phyloP scores from a whole-genome alignment of 2,113 vertebrate genomes.

The Hyaena hyaena region DNA sequence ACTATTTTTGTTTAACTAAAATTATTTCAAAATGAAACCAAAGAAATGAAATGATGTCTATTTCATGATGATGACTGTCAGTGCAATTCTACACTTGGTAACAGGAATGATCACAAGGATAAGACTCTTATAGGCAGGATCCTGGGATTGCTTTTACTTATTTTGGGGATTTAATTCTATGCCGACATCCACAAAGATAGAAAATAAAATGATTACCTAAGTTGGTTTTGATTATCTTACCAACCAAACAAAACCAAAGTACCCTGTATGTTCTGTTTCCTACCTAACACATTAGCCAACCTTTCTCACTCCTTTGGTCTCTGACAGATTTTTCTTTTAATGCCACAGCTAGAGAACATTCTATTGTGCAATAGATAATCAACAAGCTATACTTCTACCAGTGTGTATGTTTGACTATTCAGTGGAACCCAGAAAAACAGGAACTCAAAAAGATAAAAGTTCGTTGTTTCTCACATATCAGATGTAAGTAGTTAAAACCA shows the following conservation, averaged over 20 bases:
- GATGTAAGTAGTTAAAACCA: not conserved
- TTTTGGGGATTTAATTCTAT: not conserved
- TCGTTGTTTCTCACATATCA: not conserved
- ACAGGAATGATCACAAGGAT: not conserved
- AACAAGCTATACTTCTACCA: not conserved
- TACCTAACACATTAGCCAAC: not conserved
- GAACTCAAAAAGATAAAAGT: not conserved
- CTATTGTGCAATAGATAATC: not conserved
- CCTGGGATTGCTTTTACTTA: not conserved
- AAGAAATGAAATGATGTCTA: not conserved
- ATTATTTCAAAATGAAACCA: not conserved
- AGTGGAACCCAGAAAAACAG: not conserved
- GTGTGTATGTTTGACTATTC: not conserved
- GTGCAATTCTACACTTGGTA: not conserved
- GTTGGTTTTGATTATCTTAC: not conserved
- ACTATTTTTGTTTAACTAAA: not conserved
- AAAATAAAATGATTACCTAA: not conserved
- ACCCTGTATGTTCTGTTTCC: not conserved
- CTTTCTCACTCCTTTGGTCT: not conserved
- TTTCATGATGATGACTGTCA: not conserved
- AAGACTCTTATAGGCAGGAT: not conserved
- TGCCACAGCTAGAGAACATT: not conserved
- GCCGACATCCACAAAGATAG: not conserved
- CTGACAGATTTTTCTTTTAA: not conserved
- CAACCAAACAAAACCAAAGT: not conserved